Evolutionary conservation across 2,888 invertebrate species (phyloP).

Genomic region (Machimus atricapillus): DNA sequence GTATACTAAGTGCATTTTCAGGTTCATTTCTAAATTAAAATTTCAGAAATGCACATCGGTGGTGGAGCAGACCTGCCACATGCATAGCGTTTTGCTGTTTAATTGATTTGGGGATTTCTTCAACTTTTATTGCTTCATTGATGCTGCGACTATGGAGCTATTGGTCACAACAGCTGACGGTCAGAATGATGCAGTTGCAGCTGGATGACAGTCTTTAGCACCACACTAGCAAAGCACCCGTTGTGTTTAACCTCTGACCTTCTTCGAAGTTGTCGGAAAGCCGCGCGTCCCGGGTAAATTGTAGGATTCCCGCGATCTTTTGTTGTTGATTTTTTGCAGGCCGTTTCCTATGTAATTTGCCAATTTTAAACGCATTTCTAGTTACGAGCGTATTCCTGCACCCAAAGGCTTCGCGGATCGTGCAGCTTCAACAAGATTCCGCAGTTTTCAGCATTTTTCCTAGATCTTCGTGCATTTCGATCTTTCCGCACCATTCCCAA

Average conservation of each 20-base stretch:
- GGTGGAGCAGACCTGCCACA: not conserved
- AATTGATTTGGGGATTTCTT: not conserved
- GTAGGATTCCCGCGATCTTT: constrained; percentile 9
- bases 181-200: not conserved
- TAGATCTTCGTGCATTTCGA: constrained; percentile 32
- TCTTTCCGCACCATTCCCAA: constrained; percentile 23
- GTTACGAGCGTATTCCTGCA: constrained; percentile 13
- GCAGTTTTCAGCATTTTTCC: constrained; percentile 28
- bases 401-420: constrained; percentile 13
- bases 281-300: not conserved
- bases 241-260: constrained; percentile 45
- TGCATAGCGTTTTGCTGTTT: not conserved
- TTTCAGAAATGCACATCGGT: constrained; percentile 42
- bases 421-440: constrained; percentile 36
- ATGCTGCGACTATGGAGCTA: not conserved
- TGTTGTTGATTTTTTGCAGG: not conserved
- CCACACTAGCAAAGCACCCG: constrained; percentile 14
- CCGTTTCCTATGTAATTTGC: constrained; percentile 46
- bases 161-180: not conserved
- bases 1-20: constrained; percentile 46
- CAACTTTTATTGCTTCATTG: not conserved
- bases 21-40: constrained; percentile 44
- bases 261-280: not conserved
- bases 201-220: not conserved
- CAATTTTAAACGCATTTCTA: constrained; percentile 47